Percentiles rank a stretch among this genome's conserved stretches.
Conservation (phyloP, 2,113 vertebrate species). For the Morone chrysops region DNA sequence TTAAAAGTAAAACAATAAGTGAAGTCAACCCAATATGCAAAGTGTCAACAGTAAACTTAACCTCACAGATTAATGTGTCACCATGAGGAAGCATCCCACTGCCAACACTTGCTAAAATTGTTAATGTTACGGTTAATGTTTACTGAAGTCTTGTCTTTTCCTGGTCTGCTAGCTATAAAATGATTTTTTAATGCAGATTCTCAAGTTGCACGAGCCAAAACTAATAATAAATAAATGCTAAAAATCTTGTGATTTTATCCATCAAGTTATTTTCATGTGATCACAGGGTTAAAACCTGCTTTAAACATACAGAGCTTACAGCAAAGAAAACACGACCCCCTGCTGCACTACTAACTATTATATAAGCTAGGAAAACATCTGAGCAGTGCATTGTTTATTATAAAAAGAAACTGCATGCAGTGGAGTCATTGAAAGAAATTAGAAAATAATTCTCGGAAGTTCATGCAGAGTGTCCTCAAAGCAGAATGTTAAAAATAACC, state of each 20-base stretch:
- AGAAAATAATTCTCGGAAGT: neutral
- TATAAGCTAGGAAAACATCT: constrained; percentile 65
- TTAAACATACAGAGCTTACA: constrained; percentile 21
- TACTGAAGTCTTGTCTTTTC: neutral
- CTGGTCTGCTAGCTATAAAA: neutral
- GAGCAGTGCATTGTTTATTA: constrained; percentile 51
- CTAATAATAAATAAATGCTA: too few species aligned
- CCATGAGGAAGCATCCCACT: neutral
- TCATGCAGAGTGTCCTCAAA: neutral
- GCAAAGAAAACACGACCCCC: constrained; percentile 33
- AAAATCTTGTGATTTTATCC: neutral
- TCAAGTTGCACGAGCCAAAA: neutral
- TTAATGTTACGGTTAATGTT: constrained; percentile 34
- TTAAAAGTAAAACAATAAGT: neutral
- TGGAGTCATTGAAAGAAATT: neutral
- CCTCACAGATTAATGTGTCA: constrained; percentile 37
- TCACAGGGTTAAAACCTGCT: constrained; percentile 5
- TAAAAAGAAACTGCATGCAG: constrained; percentile 8
- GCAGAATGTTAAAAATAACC: neutral
- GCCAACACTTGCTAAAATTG: neutral
- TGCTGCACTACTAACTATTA: constrained; percentile 23
- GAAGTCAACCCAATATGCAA: neutral
- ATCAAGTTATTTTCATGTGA: neutral
- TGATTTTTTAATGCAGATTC: neutral
- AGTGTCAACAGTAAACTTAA: neutral